Base-by-base conservation (phyloP, 1,140 invertebrate genomes). In the Eriosoma lanigerum region DNA sequence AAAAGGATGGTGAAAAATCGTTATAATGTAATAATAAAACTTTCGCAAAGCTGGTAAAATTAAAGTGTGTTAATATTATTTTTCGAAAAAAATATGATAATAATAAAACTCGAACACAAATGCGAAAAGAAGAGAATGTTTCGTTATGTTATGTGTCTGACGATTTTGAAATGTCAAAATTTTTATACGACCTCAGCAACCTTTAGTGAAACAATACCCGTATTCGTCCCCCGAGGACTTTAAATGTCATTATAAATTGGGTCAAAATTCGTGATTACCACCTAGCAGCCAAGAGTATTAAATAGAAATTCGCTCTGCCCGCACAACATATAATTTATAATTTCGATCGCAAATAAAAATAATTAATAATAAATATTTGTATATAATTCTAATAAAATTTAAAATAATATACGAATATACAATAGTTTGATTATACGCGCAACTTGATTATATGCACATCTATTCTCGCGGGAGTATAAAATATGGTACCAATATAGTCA, bases 231-330 rank as follows among this genome's bases (percentile, higher is more conserved):
- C 3, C 38, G 75, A 29, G 56, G 38, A 78, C 3, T 78, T 78
- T 78, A 78, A 78, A 78, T 78, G 75, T 38, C 75, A 60, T 78
- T 21, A 10, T 3, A 78, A 78, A 78, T 78, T 78, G 10, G 75
- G 75, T 78, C 75, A 78, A 78, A 60, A 62, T 29, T 48, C 5
- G 10, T 58, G 52, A 76, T 60, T 62, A 78, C 44, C 54, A 48
- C 73, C n/a, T 76, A 2, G 9, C 21, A 9, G 44, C 24, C 10
- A 19, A 12, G n/a, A 56, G 9, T 21, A n/a, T 38, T 1, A 68
- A 68, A 68, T 46, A 46, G 8, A 3, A 64, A 64, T 64, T 1
- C 8, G 13, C 58, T 9, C 8, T 29, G 5, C 58, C 19, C 19
- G 8, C 15, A 3, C 32, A 38, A 8, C 32, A 38, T 38, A 38